A percentile compares a stretch with the other conserved stretches of the same genome.
These are phyloP conservation scores for Habroteleia sp. DNA, from an alignment of 2,888 invertebrate species.

Conservation along the genomic window DNA sequence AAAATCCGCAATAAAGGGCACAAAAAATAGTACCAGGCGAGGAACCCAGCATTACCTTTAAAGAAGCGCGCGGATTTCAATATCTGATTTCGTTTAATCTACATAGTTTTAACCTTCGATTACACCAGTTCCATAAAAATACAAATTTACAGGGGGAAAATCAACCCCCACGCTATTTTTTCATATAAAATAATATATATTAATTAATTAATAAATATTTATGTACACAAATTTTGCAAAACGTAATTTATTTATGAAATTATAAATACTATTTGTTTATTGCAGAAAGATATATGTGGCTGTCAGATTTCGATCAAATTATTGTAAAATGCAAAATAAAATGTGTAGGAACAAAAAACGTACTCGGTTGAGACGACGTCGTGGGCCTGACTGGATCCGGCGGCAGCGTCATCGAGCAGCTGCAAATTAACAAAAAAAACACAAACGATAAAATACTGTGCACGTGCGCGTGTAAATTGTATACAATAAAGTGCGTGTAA, in stretches of 20 bases:
- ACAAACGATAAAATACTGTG: conserved; percentile 82
- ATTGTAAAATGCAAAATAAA: conserved; percentile 26
- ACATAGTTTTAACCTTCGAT: too few species aligned
- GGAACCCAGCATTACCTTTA: conserved; percentile 16
- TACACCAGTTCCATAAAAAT: too few species aligned
- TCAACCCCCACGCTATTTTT: too few species aligned
- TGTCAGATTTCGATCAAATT: conserved; percentile 2
- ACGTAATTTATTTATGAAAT: conserved; percentile 3
- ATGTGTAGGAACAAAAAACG: conserved; percentile 70
- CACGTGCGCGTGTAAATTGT: conserved; percentile 72
- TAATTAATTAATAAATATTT: neutral
- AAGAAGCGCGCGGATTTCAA: conserved; percentile 12
- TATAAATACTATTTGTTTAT: neutral
- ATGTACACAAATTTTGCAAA: conserved; percentile 10
- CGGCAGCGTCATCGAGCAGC: conserved; percentile 86
- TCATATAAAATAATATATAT: neutral
- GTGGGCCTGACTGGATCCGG: conserved; percentile 82
- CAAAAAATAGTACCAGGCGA: conserved; percentile 1
- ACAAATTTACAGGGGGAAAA: too few species aligned
- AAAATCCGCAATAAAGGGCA: neutral
- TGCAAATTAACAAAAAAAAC: conserved; percentile 84
- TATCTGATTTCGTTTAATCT: neutral
- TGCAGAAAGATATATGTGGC: neutral
- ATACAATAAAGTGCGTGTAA: conserved; percentile 20
- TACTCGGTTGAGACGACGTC: conserved; percentile 76